Percentiles rank a stretch among this genome's conserved stretches.
Evolutionary conservation across 2,113 vertebrate species (phyloP).

Genomic region (Embiotoca jacksoni): DNA sequence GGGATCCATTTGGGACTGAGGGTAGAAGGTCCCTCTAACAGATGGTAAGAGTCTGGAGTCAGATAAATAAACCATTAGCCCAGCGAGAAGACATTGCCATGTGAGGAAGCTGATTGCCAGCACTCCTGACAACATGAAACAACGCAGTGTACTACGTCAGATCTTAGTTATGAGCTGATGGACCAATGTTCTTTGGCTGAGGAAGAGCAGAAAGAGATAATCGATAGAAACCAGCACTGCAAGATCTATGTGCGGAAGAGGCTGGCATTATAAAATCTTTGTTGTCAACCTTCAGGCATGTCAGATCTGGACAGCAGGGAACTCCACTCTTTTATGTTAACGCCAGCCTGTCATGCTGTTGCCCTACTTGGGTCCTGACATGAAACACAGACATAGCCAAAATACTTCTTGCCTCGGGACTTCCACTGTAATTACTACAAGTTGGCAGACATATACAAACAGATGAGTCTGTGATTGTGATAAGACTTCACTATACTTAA

Average conservation of each 20-base stretch:
- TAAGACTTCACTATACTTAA: background rate
- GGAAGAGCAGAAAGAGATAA: background rate
- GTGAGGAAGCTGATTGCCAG: conserved; percentile 24
- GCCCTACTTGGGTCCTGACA: conserved; percentile 32
- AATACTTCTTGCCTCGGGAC: conserved; percentile 20
- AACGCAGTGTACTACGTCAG: background rate
- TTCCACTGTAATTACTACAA: conserved; percentile 5
- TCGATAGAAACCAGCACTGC: background rate
- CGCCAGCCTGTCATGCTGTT: conserved; percentile 20
- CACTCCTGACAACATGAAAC: conserved; percentile 10
- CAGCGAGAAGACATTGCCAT: conserved; percentile 1
- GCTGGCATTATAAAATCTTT: conserved; percentile 11
- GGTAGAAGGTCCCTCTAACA: conserved; percentile 53
- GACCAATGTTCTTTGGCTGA: conserved; percentile 4
- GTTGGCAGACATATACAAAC: conserved; percentile 21
- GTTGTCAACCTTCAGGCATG: conserved; percentile 12
- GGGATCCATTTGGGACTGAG: conserved; percentile 55
- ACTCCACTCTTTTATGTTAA: conserved; percentile 18
- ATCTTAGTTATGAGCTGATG: conserved; percentile 7
- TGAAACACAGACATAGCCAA: conserved; percentile 30
- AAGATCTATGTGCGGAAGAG: background rate
- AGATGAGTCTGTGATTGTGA: conserved; percentile 11
- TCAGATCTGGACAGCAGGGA: conserved; percentile 41
- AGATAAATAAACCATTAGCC: conserved; percentile 63
- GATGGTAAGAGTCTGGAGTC: conserved; percentile 63